Conservation (phyloP, 2,113 vertebrate species). For the Mionectes macconnelli region DNA sequence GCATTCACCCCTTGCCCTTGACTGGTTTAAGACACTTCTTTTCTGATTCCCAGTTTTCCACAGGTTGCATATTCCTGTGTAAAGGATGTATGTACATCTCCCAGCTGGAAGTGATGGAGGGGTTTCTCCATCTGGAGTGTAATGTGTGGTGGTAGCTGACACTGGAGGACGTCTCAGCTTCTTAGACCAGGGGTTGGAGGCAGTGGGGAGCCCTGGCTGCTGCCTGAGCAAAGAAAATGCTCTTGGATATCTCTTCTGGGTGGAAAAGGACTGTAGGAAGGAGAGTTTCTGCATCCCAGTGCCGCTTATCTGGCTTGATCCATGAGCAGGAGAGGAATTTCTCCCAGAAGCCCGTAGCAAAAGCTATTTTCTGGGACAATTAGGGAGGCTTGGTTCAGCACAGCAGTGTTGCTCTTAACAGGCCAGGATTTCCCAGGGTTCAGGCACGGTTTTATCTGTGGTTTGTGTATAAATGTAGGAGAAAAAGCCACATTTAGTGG, state of each 20-base stretch:
- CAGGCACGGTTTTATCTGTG: background rate
- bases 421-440: background rate
- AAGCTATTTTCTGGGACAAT: background rate
- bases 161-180: background rate
- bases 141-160: background rate
- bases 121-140: background rate
- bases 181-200: background rate
- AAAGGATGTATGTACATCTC: background rate
- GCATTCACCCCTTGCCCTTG: fast-evolving
- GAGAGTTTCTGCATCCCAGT: background rate
- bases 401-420: background rate
- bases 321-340: background rate
- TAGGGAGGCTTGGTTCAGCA: background rate
- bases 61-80: background rate
- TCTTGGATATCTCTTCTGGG: background rate
- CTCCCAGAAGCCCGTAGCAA: background rate
- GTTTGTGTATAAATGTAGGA: background rate
- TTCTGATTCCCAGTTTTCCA: background rate
- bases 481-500: background rate
- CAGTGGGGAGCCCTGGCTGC: background rate
- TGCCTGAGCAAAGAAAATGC: background rate
- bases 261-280: background rate
- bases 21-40: background rate
- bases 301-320: background rate
- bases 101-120: background rate